Evolutionary conservation across 2,888 invertebrate species (phyloP).

Genomic region (Stenotaenia linearis): DNA sequence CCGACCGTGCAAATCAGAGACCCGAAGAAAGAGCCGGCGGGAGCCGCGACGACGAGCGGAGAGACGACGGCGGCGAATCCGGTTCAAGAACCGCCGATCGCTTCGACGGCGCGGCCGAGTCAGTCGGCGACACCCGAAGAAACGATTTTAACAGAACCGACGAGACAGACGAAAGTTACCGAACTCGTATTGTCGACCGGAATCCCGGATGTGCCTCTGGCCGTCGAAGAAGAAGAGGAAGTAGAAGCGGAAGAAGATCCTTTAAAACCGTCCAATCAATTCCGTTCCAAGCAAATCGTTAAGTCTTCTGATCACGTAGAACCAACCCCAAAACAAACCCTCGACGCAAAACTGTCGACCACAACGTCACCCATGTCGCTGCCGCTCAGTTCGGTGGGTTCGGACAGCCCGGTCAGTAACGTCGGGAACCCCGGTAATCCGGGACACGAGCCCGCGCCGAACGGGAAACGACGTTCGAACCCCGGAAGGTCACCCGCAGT

Average conservation of each 20-base stretch:
- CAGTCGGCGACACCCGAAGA: too few species aligned
- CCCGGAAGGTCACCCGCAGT: constrained; percentile 27
- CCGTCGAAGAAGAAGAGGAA: too few species aligned
- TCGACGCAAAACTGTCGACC: not conserved
- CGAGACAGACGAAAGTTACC: too few species aligned
- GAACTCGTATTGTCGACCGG: too few species aligned
- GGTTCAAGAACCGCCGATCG: too few species aligned
- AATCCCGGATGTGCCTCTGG: too few species aligned
- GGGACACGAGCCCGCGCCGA: not conserved
- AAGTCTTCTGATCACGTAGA: not conserved
- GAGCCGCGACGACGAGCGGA: too few species aligned
- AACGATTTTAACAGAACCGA: too few species aligned
- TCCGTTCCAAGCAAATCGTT: not conserved
- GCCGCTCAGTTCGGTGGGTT: not conserved
- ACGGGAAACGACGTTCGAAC: not conserved
- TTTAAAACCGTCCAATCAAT: not conserved
- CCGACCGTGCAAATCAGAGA: too few species aligned
- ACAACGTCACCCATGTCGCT: not conserved
- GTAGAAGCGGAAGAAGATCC: not conserved
- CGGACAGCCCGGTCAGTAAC: not conserved
- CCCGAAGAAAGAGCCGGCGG: too few species aligned
- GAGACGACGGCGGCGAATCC: too few species aligned
- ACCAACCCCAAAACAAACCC: not conserved
- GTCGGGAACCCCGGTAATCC: not conserved
- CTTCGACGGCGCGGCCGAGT: too few species aligned